Base-by-base conservation (phyloP, 1,140 invertebrate genomes). In the Centruroides sculpturatus region DNA sequence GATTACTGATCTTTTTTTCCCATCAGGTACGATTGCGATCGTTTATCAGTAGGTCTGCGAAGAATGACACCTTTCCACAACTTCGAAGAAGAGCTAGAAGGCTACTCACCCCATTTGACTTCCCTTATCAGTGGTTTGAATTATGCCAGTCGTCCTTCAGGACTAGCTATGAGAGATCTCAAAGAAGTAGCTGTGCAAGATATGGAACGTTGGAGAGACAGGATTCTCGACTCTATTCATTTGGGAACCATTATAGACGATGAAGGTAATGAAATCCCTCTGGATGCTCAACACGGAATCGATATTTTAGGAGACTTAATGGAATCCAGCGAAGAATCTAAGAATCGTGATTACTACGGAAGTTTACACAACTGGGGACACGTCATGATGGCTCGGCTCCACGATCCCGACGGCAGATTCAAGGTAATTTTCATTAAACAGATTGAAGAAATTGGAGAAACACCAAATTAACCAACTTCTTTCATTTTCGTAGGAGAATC, bases 11-110 rank as follows among this genome's bases (percentile, higher is more conserved):
- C 55, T 58, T 36, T 2, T 51, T 35, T 41, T 41, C 8, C 36
- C 7, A 51, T 7, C 36, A 83, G 84, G 63, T 86, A 86, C 69
- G 85, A 87, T 66, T 75, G 79, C 51, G 85, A 86, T 67, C 78
- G 85, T 36, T 74, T 85, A 46, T 79, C 78, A 65, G 84, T 84
- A 67, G 77, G 76, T 56, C 66, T 85, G 57, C 62, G 59, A 23
- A 57, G 62, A 34, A 63, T 59, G 62, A 59, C 56, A 5, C 62
- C 62, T 36, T 63, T 57, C 58, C 57, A 63, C 11, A 59, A 63
- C 52, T 63, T 63, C 55, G 34, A 63, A n/a, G 62, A 63, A 46
- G 35, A 63, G 41, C 58, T 63, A 10, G 80, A 81, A 67, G 83
- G 83, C n/a, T 87, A 80, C 70, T 76, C 79, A 59, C 80, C 83